These are phyloP conservation scores for Temnothorax nylanderi DNA, from an alignment of 1,140 invertebrate genomes.

Conservation along the genomic window DNA sequence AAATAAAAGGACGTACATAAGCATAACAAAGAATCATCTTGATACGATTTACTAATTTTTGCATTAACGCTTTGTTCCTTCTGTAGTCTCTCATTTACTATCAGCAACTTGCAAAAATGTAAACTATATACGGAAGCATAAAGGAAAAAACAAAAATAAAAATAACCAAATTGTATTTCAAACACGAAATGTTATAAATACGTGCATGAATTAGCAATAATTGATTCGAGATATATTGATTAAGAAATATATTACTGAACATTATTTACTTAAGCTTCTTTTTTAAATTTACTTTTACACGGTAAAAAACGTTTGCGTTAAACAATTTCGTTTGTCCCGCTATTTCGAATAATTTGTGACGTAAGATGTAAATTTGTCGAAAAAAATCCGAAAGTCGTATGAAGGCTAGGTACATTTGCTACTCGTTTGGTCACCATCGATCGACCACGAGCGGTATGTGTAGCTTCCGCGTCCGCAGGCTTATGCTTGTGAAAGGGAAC, in stretches of 20 bases:
- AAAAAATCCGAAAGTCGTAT: not conserved
- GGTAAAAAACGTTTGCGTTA: not conserved
- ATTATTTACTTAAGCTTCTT: not conserved
- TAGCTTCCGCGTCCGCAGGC: conserved; percentile 25
- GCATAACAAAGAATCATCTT: not conserved
- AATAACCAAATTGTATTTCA: not conserved
- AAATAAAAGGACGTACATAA: conserved; percentile 5
- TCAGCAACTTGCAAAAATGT: not conserved
- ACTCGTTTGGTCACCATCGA: conserved; percentile 44
- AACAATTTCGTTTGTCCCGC: not conserved
- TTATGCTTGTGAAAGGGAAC: conserved; percentile 32
- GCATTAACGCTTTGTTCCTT: not conserved
- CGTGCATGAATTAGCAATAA: not conserved
- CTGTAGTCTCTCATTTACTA: not conserved
- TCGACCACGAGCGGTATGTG: conserved; percentile 29
- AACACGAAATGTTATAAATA: not conserved
- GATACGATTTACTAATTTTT: conserved; percentile 9
- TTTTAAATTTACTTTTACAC: not conserved
- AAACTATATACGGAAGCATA: not conserved
- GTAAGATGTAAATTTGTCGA: not conserved
- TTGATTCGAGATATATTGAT: not conserved
- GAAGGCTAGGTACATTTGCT: conserved; percentile 1
- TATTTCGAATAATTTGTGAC: not conserved
- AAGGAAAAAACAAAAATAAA: not conserved
- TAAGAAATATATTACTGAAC: not conserved